phyloP scores from a whole-genome alignment of 2,797 vertebrate species.

The Liparis tanakae region DNA sequence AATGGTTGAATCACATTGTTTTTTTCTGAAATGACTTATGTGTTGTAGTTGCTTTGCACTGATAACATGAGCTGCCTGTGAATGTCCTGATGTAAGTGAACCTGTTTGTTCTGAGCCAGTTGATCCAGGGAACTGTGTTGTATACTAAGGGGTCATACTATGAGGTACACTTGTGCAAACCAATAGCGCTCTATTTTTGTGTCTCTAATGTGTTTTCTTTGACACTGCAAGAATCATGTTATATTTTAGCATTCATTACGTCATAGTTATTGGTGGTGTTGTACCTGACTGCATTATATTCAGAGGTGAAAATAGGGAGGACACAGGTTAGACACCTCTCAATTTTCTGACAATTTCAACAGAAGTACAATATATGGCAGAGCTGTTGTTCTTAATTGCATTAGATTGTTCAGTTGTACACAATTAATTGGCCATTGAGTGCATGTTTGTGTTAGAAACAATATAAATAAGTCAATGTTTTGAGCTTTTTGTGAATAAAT shows the following conservation, averaged over 20 bases:
- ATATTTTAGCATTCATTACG: too few relatives aligned
- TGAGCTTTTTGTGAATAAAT: conserved; percentile 28
- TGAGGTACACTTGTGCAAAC: background rate
- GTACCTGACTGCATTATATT: too few relatives aligned
- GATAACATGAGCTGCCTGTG: conserved; percentile 11
- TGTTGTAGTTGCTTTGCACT: conserved; percentile 25
- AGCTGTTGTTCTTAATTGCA: background rate
- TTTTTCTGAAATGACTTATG: background rate
- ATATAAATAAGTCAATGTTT: background rate
- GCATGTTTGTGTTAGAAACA: conserved; percentile 6
- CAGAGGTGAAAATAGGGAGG: too few relatives aligned
- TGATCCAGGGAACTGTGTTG: background rate
- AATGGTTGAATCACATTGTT: background rate
- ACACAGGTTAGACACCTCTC: too few relatives aligned
- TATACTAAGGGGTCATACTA: background rate
- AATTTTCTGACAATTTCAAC: background rate
- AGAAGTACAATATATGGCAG: background rate
- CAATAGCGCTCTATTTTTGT: too few relatives aligned
- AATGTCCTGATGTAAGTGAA: background rate
- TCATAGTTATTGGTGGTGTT: too few relatives aligned
- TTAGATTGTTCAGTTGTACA: background rate
- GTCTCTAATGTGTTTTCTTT: too few relatives aligned
- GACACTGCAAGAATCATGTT: too few relatives aligned
- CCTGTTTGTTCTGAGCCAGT: conserved; percentile 11
- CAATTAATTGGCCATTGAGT: background rate